Evolutionary conservation across 2,888 invertebrate species (phyloP), one percentile per base, ranked within the genome.

Genomic region (Drosophila ezoana): DNA sequence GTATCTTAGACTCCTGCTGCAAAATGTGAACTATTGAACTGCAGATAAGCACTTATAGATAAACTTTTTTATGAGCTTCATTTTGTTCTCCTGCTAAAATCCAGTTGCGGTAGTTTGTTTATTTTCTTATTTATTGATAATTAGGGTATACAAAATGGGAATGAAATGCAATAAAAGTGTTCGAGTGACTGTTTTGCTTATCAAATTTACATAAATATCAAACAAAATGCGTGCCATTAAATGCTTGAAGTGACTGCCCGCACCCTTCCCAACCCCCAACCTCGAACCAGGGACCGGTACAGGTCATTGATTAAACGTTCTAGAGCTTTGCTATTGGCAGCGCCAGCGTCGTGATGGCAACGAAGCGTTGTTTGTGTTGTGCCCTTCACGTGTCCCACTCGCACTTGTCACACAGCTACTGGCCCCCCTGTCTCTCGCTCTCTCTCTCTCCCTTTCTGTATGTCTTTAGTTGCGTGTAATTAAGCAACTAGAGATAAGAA

Each of bases 141-240:
- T 62, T 40, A 62, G 57, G 52, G 49, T 13, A 10, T 13, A 44
- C 16, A 14, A 13, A 54, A 13, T 63, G 51, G 40, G 54, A 51
- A 77, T 67, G 32, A 32, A 43, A 51, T 51, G 64, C 53, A 54
- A 64, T 82, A 79, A 82, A 76, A 73, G 14, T 58, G 56, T 28
- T 77, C 52, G 52, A 52, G 45, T 51, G 57, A 18, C 43, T 52
- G 43, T 45, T 68, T 61, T 37, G 48, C 76, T 84, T 84, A 87
- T 84, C 81, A 87, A 61, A 72, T 81, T 75, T 84, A 72, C 80
- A 87, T 81, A 85, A 82, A 85, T 76, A 82, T 76, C 52, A n/a
- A 67, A 67, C 35, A 35, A 62, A 65, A 68, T 76, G 67, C 54
- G 57, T 72, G 60, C 65, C 56, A 49, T 56, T 51, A 62, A 73